Percentiles rank a stretch among this genome's conserved stretches.
Conservation (phyloP, 1,140 invertebrate genomes). For the Saccostrea cuccullata region DNA sequence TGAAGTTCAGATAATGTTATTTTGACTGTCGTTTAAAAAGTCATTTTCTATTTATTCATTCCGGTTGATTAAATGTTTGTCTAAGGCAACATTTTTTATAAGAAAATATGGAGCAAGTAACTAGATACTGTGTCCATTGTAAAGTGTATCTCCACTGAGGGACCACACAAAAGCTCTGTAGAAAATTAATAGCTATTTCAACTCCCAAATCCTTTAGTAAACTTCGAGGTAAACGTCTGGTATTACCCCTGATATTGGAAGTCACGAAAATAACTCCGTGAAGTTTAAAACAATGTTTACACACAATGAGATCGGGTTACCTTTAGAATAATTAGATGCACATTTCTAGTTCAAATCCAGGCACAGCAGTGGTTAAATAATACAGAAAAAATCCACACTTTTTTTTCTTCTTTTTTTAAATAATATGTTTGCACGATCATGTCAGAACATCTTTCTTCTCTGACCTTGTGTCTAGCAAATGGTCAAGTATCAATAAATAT, state of each 20-base stretch:
- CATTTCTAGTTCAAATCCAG: slow-evolving; percentile 11
- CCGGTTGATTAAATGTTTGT: not conserved
- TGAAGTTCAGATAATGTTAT: not conserved
- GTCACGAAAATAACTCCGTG: slow-evolving; percentile 17
- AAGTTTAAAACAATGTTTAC: slow-evolving; percentile 36
- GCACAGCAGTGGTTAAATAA: not conserved
- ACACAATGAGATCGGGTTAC: slow-evolving; percentile 14
- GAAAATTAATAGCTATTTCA: slow-evolving; percentile 34
- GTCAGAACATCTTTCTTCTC: not conserved
- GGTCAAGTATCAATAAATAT: slow-evolving; percentile 38
- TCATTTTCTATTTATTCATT: not conserved
- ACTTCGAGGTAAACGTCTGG: not conserved
- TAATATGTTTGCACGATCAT: not conserved
- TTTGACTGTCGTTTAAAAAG: not conserved
- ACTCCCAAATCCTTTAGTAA: slow-evolving; percentile 28
- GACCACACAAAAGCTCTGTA: slow-evolving; percentile 10
- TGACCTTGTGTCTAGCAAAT: not conserved
- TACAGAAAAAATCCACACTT: not conserved
- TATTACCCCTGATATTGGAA: not conserved
- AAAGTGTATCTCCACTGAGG: not conserved
- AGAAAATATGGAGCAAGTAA: slow-evolving; percentile 29
- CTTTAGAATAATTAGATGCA: slow-evolving; percentile 8
- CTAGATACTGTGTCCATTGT: slow-evolving; percentile 2
- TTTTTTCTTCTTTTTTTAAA: not conserved
- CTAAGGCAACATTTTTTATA: slow-evolving; percentile 2